Conservation (phyloP, 2,113 vertebrate genomes). For the Psophia crepitans region DNA sequence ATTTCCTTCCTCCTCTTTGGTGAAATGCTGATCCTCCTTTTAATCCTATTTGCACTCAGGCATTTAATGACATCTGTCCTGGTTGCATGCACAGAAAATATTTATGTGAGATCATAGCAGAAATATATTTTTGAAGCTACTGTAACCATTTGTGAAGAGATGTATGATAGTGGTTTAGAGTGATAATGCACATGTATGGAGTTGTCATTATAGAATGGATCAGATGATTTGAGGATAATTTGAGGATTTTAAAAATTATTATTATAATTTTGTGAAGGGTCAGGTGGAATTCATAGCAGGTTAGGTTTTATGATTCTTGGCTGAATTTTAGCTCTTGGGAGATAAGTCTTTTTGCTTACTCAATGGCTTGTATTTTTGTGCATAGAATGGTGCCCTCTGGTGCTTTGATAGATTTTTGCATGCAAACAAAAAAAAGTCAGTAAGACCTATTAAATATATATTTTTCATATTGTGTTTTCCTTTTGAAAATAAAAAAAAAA, state of each 20-base stretch:
- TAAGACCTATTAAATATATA: background rate
- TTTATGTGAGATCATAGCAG: background rate
- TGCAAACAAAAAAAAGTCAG: background rate
- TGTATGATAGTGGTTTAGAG: background rate
- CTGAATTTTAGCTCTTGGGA: background rate
- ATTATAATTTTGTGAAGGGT: background rate
- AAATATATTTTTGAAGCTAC: background rate
- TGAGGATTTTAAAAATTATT: background rate
- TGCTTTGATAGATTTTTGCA: background rate
- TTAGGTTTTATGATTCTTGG: background rate
- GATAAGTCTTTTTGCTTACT: background rate
- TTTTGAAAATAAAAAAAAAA: background rate
- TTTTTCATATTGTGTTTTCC: background rate
- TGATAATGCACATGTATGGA: background rate
- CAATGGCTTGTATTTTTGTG: background rate
- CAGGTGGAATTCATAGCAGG: background rate
- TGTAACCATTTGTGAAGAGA: background rate
- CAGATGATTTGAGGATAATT: background rate
- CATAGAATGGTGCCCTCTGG: conserved; percentile 46
- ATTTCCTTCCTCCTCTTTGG: background rate
- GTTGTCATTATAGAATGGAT: background rate
- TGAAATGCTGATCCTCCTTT: background rate
- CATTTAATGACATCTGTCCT: background rate
- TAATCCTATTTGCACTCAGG: background rate
- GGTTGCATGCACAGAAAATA: background rate